Evolutionary conservation across 2,888 invertebrate species (phyloP).

Genomic region (Ophioninae sp.): DNA sequence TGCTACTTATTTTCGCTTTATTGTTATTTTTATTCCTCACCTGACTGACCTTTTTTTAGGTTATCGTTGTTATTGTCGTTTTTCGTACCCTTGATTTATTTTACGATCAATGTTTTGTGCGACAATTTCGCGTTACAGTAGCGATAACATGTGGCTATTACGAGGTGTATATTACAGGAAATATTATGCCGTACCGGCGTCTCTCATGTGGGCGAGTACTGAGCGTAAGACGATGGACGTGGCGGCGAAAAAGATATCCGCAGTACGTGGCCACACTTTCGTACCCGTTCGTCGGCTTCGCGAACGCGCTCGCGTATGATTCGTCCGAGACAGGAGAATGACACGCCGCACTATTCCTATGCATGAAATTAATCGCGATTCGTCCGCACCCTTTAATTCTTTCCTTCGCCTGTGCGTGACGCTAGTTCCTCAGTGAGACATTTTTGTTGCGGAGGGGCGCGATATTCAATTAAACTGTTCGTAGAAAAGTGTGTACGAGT

Average conservation of each 20-base stretch:
- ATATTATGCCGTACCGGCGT: background rate
- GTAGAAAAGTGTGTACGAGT: no score
- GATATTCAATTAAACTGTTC: no score
- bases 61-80: background rate
- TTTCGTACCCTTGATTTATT: background rate
- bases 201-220: background rate
- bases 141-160: background rate
- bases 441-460: no score
- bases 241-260: background rate
- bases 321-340: background rate
- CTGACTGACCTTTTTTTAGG: background rate
- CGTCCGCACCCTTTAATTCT: no score
- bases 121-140: background rate
- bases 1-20: background rate
- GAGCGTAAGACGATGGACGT: background rate
- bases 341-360: no score
- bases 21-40: background rate
- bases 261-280: background rate
- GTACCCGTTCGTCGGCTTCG: background rate
- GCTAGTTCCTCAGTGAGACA: no score
- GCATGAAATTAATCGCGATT: no score
- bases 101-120: background rate
- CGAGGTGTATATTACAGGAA: background rate
- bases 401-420: no score
- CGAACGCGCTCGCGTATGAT: background rate